Percentiles rank a stretch among this genome's conserved stretches.
Evolutionary conservation across 2,888 invertebrate species (phyloP).

Genomic region (Thereva nobilitata): DNA sequence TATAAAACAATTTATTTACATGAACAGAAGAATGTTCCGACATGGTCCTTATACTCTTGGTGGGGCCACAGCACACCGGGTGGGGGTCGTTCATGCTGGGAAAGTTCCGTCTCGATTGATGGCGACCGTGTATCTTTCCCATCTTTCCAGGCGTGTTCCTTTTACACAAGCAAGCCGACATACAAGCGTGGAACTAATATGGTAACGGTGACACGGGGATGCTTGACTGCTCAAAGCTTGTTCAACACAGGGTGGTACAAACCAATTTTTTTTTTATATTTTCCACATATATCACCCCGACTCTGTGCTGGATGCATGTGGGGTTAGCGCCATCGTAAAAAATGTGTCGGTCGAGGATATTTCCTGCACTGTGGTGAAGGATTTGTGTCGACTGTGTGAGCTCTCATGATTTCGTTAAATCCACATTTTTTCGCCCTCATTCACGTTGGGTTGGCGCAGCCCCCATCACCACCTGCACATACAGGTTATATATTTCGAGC

Average conservation of each 20-base stretch:
- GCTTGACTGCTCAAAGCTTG: neutral
- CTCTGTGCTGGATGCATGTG: neutral
- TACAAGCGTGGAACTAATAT: neutral
- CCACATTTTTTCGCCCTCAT: constrained; percentile 20
- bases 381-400: constrained; percentile 7
- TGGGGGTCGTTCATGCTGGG: neutral
- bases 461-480: neutral
- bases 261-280: constrained; percentile 12
- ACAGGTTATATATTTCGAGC: constrained; percentile 2
- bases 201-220: neutral
- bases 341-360: neutral
- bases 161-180: constrained; percentile 2
- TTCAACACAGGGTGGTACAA: neutral
- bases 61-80: neutral
- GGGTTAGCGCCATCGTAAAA: neutral
- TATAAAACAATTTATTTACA: constrained; percentile 33
- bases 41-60: constrained; percentile 9
- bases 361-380: constrained; percentile 12
- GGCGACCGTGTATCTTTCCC: no score
- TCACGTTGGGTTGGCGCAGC: constrained; percentile 8
- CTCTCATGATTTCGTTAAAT: constrained; percentile 16
- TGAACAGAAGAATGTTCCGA: constrained; percentile 10
- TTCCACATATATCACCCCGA: constrained; percentile 22
- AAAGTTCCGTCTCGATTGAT: neutral
- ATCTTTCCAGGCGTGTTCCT: neutral